Evolutionary conservation across 2,888 invertebrate species (phyloP).

Genomic region (Melitaea athalia): DNA sequence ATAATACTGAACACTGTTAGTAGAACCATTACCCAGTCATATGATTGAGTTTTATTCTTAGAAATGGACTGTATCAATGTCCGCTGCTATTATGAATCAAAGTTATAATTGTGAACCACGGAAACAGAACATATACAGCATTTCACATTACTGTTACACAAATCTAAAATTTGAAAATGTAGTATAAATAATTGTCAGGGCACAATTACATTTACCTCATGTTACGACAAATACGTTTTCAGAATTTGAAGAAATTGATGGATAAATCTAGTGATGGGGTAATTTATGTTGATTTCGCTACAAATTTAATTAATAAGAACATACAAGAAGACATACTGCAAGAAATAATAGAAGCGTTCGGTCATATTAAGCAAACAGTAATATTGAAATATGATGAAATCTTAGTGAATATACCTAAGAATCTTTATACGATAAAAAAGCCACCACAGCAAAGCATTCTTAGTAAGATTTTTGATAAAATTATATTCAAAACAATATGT

Average conservation of each 20-base stretch:
- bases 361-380: conserved; percentile 65
- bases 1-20: no score
- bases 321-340: conserved; percentile 55
- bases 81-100: not conserved
- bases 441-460: conserved; percentile 65
- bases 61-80: no score
- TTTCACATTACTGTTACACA: no score
- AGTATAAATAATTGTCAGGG: not conserved
- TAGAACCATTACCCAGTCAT: no score
- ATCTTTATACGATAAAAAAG: conserved; percentile 66
- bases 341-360: conserved; percentile 59
- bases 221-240: not conserved
- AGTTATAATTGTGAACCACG: no score
- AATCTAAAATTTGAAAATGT: not conserved
- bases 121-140: no score
- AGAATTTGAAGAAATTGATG: conserved; percentile 64
- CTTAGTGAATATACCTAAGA: conserved; percentile 44
- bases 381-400: conserved; percentile 63
- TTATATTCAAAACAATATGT: no score
- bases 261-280: conserved; percentile 66
- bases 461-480: conserved; percentile 45
- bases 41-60: no score
- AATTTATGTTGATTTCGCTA: conserved; percentile 75
- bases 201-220: not conserved
- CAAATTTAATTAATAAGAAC: conserved; percentile 57